Evolutionary conservation across 1,140 invertebrate genomes (phyloP), one percentile per base, ranked within the genome.

Genomic region (Elysia chlorotica): DNA sequence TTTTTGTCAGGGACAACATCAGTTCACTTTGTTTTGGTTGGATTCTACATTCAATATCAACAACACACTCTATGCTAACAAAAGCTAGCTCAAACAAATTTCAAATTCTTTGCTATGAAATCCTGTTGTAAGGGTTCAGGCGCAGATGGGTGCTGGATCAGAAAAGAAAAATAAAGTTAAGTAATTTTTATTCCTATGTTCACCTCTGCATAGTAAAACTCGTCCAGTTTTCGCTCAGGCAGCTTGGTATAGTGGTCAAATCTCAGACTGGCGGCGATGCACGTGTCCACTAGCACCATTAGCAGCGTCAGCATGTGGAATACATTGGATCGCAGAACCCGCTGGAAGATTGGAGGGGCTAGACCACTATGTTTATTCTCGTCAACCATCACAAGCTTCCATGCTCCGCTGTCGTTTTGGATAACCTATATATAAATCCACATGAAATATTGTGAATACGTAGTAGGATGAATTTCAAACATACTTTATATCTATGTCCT

Each of bases 161-260:
- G 25, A 59, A 6, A 59, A 59, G 10, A 59, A 28, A 59, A 59
- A 59, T 10, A 10, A 6, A 21, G 56, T 25, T 17, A 59, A 59
- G 25, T 17, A 59, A 17, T 17, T 6, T 25, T 17, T 28, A 10
- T 10, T 17, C 56, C 25, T 59, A 59, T 25, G 30, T 6, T 23
- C 38, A 94, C 92, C 90, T 99, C 97, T 37, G 95, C 93, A 85
- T 96, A 97, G 85, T 99, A 99, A 87, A 98, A 98, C 78, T 93
- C 92, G 65, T 86, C 83, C 84, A 95, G 91, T 95, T 59, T 93
- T 91, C 81, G 92, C 88, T 75, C 93, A 83, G 19, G 93, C 92
- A 83, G 92, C 87, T 72, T 93, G 92, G 85, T 78, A 6, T 97
- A 95, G 82, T 99, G 96, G 85, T 96, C 94, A 87, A 98, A 99